phyloP scores from a whole-genome alignment of 2,113 vertebrate species.

The Microtus montanus region DNA sequence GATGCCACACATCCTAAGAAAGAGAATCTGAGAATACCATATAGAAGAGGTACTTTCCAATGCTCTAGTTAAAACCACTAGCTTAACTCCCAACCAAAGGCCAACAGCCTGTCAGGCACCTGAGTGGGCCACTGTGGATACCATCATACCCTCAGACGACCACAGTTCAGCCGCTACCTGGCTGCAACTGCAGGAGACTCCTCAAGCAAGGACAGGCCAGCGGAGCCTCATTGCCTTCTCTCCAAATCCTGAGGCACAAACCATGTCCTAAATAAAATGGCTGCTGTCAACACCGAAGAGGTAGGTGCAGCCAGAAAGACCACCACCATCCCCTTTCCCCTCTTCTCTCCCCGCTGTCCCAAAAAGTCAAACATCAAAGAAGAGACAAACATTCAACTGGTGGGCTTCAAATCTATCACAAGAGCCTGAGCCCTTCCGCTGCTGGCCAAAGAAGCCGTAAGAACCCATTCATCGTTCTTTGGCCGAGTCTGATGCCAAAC shows the following conservation, averaged over 20 bases:
- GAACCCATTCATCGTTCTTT: background rate
- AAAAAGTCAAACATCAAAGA: background rate
- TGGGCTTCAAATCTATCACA: background rate
- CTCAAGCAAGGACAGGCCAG: background rate
- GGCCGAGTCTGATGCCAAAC: background rate
- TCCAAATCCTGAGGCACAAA: background rate
- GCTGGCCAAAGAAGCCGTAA: background rate
- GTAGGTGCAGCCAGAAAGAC: background rate
- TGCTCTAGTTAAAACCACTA: background rate
- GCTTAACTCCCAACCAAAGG: background rate
- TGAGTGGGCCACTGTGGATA: fast-evolving
- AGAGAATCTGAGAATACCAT: too few species aligned
- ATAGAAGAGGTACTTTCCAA: too few species aligned
- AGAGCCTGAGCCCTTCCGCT: background rate
- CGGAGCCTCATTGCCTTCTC: background rate
- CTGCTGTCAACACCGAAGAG: background rate
- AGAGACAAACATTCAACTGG: background rate
- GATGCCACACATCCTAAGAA: background rate
- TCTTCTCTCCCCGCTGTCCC: background rate
- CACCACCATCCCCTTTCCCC: background rate
- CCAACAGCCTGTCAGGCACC: background rate
- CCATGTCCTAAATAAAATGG: background rate
- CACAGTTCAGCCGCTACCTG: background rate
- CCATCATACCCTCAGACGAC: background rate
- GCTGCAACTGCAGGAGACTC: background rate